A percentile compares a stretch with the other conserved stretches of the same genome.
phyloP scores from a whole-genome alignment of 2,113 vertebrate species.

The Picathartes gymnocephalus region DNA sequence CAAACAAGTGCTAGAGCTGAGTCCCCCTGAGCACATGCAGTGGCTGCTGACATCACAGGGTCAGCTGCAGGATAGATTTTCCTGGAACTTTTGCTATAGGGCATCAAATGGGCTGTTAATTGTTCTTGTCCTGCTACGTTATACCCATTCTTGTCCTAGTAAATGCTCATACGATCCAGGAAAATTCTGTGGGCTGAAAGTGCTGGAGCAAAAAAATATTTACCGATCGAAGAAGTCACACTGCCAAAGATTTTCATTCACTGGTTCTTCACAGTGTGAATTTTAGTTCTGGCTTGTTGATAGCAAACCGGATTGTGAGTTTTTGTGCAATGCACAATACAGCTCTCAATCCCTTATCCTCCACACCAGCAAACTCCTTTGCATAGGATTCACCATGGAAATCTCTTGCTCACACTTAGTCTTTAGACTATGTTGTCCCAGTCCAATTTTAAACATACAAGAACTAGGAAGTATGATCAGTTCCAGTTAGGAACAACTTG shows the following conservation, averaged over 20 bases:
- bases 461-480: not conserved
- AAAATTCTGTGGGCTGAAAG: not conserved
- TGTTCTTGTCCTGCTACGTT: not conserved
- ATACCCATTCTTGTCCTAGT: not conserved
- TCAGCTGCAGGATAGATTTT: constrained; percentile 4
- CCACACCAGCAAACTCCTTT: not conserved
- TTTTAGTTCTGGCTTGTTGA: not conserved
- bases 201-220: not conserved
- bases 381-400: not conserved
- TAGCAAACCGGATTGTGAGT: not conserved
- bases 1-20: constrained; percentile 10
- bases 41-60: constrained; percentile 27
- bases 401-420: not conserved
- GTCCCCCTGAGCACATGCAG: not conserved
- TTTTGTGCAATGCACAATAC: not conserved
- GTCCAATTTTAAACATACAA: not conserved
- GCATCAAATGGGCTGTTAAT: not conserved
- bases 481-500: not conserved
- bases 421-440: not conserved
- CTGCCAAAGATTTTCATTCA: not conserved
- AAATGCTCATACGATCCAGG: not conserved
- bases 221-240: not conserved
- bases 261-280: not conserved
- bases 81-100: not conserved
- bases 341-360: not conserved